phyloP scores from a whole-genome alignment of 1,140 invertebrate genomes.

The Eumeta japonica region DNA sequence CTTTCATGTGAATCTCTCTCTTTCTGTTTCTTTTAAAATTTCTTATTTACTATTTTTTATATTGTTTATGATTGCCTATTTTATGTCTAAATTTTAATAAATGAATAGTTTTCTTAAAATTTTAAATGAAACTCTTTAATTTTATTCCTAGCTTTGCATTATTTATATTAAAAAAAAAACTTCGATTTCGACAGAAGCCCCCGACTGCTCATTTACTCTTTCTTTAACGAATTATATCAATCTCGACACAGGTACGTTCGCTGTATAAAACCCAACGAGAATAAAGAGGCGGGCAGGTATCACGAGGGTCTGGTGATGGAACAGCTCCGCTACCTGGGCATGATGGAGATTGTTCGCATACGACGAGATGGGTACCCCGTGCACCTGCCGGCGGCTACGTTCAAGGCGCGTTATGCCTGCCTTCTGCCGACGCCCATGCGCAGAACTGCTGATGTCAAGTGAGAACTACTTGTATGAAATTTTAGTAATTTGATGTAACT shows the following conservation, averaged over 20 bases:
- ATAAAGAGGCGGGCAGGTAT: slow-evolving; percentile 83
- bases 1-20: too few relatives aligned
- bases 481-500: neutral
- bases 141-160: too few relatives aligned
- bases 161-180: too few relatives aligned
- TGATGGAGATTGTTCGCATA: slow-evolving; percentile 94
- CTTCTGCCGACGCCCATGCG: slow-evolving; percentile 53
- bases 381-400: slow-evolving; percentile 77
- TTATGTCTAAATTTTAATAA: too few relatives aligned
- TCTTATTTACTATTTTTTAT: too few relatives aligned
- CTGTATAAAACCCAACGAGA: slow-evolving; percentile 92
- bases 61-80: too few relatives aligned
- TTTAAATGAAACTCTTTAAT: too few relatives aligned
- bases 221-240: too few relatives aligned
- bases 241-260: slow-evolving; percentile 87
- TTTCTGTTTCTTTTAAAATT: too few relatives aligned
- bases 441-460: slow-evolving; percentile 58
- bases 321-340: slow-evolving; percentile 90
- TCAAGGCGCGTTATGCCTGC: slow-evolving; percentile 78
- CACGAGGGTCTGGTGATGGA: slow-evolving; percentile 82
- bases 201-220: too few relatives aligned
- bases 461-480: slow-evolving; percentile 21
- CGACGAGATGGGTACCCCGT: slow-evolving; percentile 90
- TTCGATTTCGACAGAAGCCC: too few relatives aligned
- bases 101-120: too few relatives aligned